Conservation (phyloP, 2,113 vertebrate genomes). For the Piaya cayana region DNA sequence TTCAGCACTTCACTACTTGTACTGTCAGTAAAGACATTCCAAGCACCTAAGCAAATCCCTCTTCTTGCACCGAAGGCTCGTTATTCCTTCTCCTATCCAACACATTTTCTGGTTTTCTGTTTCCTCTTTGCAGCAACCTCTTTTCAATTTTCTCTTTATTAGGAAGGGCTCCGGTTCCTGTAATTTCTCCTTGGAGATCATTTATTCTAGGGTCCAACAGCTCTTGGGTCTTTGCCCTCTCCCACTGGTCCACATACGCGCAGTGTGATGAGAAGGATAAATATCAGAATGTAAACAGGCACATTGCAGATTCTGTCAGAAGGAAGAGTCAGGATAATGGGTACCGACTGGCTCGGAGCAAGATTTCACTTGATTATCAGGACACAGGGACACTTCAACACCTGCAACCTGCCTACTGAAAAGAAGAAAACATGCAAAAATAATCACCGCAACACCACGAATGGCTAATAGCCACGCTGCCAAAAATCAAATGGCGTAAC, state of each 20-base stretch:
- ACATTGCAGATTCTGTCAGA: not conserved
- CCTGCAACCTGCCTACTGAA: not conserved
- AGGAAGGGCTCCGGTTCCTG: not conserved
- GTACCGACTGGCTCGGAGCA: fast-evolving
- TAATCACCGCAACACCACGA: not conserved
- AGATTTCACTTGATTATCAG: not conserved
- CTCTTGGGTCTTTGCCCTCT: not conserved
- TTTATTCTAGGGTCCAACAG: not conserved
- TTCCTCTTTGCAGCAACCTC: not conserved
- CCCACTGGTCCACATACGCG: not conserved
- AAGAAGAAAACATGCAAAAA: not conserved
- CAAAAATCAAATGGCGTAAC: not conserved
- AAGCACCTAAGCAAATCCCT: not conserved
- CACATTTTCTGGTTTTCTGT: not conserved
- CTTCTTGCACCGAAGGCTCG: not conserved
- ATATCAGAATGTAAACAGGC: not conserved
- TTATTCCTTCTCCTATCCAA: not conserved
- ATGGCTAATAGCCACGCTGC: not conserved
- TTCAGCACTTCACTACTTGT: not conserved
- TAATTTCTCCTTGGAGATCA: not conserved
- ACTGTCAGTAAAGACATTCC: not conserved
- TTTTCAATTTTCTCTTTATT: not conserved
- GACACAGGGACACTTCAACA: not conserved
- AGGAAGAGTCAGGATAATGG: not conserved
- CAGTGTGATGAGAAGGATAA: not conserved